Evolutionary conservation across 2,888 invertebrate genomes (phyloP).

Genomic region (Eristalis arbustorum): DNA sequence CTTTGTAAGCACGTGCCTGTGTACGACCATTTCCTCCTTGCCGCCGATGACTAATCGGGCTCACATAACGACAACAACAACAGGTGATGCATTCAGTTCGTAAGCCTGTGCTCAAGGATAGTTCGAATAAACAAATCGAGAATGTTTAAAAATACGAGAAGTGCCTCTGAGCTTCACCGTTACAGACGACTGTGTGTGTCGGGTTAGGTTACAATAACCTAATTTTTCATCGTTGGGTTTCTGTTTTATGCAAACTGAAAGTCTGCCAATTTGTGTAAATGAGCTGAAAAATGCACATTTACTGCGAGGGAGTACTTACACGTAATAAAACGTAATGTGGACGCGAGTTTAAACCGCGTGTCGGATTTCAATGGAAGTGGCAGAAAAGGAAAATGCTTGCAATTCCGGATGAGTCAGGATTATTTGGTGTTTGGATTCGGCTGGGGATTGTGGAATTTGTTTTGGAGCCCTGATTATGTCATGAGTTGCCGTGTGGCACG

Average conservation of each 20-base stretch:
- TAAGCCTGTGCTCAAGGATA: neutral
- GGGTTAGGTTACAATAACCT: conserved; percentile 21
- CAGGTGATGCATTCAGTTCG: conserved; percentile 13
- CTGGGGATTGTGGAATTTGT: too few species aligned
- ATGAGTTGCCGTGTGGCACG: too few species aligned
- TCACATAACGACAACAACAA: conserved; percentile 8
- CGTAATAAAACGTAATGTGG: conserved; percentile 1
- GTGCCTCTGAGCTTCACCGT: neutral
- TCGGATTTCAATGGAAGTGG: conserved; percentile 30
- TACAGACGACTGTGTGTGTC: conserved; percentile 24
- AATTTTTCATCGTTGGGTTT: neutral
- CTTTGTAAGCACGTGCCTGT: conserved; percentile 37
- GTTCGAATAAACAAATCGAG: neutral
- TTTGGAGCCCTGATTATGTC: too few species aligned
- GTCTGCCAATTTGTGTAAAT: neutral
- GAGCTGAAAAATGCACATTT: conserved; percentile 8
- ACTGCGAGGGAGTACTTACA: conserved; percentile 9
- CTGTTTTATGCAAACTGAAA: neutral
- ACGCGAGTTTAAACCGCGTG: neutral
- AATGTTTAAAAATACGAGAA: neutral
- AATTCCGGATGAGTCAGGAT: conserved; percentile 42
- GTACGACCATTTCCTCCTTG: neutral
- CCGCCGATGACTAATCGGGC: conserved; percentile 32
- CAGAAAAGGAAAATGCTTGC: neutral
- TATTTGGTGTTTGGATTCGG: neutral